Base-by-base conservation (phyloP, 2,113 vertebrate species). In the Melanerpes formicivorus region DNA sequence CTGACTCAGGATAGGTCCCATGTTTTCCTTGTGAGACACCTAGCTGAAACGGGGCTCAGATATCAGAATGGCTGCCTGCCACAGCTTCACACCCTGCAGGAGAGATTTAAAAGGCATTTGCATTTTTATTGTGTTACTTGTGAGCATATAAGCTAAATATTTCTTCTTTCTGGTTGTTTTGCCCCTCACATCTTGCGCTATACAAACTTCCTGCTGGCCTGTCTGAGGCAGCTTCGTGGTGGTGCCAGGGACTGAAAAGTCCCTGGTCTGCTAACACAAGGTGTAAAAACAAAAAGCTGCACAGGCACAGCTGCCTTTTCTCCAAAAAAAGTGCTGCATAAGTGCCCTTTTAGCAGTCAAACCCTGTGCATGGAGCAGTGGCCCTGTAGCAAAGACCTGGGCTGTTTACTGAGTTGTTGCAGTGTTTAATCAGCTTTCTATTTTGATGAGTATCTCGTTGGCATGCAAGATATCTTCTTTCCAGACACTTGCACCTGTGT, bases 301-400 rank as follows among this genome's bases (percentile, higher is more conserved):
- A 30, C 4, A 65, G 30, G 37, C 81, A 62, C 55, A 70, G 18
- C 25, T 80, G 52, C 21, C 22, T 54, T 27, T 56, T 40, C 55
- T 84, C 59, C 44, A 44, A 18, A 89, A 79, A 2, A 40, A 1
- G 23, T 75, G 32, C 22, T 72, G 40, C 15, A 14, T 40, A 8
- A 4, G 2, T 65, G 37, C 8, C 17, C 29, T 69, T 29, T 46
- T 26, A 27, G 62, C 74, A 84, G 52, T 30, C 63, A 59, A 34
- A 52, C 60, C 23, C 17, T 32, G 0, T 5, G 3, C 22, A 34
- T 37, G 44, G 34, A 69, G 10, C 0, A 0, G 63, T 44, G 48
- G 32, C 30, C 19, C 56, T 55, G 37, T 32, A 55, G 37, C 9
- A 50, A 25, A 87, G 50, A 87, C 25, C 64, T 19, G 10, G 59